phyloP scores from a whole-genome alignment of 2,888 invertebrate species.

The Synergus gifuensis region DNA sequence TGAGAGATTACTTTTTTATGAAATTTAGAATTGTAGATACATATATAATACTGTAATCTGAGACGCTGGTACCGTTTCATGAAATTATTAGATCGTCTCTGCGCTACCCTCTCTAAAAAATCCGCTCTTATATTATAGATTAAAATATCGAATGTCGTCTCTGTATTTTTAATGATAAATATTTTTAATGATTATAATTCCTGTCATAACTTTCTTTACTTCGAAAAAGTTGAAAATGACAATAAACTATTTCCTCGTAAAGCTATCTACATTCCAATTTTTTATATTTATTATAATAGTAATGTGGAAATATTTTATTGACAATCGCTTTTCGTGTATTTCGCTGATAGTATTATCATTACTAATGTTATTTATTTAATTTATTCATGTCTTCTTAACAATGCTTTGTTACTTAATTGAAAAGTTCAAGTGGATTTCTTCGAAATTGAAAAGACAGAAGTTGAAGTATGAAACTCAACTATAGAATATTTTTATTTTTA shows the following conservation, averaged over 20 bases:
- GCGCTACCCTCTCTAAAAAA: neutral
- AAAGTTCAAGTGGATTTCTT: conserved; percentile 6
- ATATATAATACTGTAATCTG: neutral
- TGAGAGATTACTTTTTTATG: neutral
- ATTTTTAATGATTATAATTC: neutral
- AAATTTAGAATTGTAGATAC: neutral
- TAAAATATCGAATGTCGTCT: neutral
- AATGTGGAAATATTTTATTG: conserved; percentile 5
- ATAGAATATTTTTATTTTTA: conserved; percentile 30
- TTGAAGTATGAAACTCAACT: neutral
- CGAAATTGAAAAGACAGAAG: neutral
- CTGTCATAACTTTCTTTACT: neutral
- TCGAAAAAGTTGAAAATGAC: neutral
- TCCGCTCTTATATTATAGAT: neutral
- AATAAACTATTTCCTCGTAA: neutral
- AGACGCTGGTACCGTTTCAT: neutral
- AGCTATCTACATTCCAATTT: neutral
- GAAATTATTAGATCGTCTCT: neutral
- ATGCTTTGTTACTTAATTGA: neutral
- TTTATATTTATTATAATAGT: neutral
- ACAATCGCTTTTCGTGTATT: conserved; percentile 8
- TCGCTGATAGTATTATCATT: conserved; percentile 29
- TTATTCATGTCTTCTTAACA: neutral
- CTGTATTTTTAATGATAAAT: neutral
- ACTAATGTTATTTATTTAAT: neutral